Conservation (phyloP, 2,888 invertebrate species). For the Thyatira batis region DNA sequence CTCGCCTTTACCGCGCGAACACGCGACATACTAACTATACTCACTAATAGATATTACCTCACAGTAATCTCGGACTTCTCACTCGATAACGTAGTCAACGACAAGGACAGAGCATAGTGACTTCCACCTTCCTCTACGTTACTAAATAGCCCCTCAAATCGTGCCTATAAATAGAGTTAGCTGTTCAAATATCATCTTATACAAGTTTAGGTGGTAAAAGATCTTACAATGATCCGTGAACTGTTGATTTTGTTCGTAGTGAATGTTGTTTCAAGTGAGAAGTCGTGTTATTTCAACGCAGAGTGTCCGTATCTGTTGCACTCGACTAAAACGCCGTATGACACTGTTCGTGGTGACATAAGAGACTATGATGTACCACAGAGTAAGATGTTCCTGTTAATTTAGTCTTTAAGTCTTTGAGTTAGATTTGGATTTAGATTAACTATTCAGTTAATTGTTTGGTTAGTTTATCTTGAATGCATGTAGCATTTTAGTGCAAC, state of each 20-base stretch:
- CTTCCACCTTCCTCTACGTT: too few relatives aligned
- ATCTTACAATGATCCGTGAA: slow-evolving; percentile 19
- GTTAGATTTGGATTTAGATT: too few relatives aligned
- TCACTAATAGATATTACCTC: too few relatives aligned
- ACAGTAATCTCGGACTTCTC: too few relatives aligned
- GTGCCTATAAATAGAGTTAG: neutral
- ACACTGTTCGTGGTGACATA: slow-evolving; percentile 62
- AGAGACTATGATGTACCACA: slow-evolving; percentile 47
- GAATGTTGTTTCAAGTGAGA: slow-evolving; percentile 23
- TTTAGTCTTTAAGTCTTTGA: too few relatives aligned
- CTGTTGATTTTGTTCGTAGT: slow-evolving; percentile 19
- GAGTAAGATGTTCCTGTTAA: slow-evolving; percentile 58
- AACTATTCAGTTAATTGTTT: too few relatives aligned
- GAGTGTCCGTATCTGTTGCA: slow-evolving; percentile 50
- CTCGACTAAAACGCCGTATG: slow-evolving; percentile 66
- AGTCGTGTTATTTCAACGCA: slow-evolving; percentile 60
- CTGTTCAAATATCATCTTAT: neutral
- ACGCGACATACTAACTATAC: too few relatives aligned
- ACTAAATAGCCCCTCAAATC: neutral
- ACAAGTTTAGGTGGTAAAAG: neutral
- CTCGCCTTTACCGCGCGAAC: too few relatives aligned
- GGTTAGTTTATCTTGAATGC: too few relatives aligned
- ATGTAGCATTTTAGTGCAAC: too few relatives aligned
- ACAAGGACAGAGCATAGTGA: too few relatives aligned
- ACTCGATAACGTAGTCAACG: too few relatives aligned